A percentile compares a stretch with the other conserved stretches of the same genome.
phyloP scores from a whole-genome alignment of 35 echinoderm and acorn worm genomes.

The Stichopus chloronotus region DNA sequence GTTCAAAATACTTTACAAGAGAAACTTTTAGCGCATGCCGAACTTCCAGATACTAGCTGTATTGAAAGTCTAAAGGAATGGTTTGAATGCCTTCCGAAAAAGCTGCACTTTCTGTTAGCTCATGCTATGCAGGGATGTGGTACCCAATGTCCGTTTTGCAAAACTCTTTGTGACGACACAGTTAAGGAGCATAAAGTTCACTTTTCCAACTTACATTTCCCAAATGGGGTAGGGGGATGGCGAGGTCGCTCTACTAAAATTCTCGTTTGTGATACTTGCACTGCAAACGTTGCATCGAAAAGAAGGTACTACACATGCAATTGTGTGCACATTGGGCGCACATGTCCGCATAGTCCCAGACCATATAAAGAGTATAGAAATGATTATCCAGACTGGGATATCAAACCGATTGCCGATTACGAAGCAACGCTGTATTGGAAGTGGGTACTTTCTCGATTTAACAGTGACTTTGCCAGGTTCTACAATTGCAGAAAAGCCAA shows the following conservation, averaged over 20 bases:
- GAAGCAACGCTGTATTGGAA: slow-evolving; percentile 47
- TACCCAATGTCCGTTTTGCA: slow-evolving; percentile 63
- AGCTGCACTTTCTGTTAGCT: slow-evolving; percentile 18
- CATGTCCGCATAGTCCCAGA: neutral
- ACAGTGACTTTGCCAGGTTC: slow-evolving; percentile 19
- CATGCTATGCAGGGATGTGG: slow-evolving; percentile 14
- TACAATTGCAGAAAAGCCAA: neutral
- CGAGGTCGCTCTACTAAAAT: neutral
- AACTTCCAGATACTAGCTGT: slow-evolving; percentile 11
- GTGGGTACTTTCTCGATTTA: slow-evolving; percentile 32
- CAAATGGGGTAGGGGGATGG: slow-evolving; percentile 15
- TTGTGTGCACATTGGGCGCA: neutral
- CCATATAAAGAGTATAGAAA: neutral
- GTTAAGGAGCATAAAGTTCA: slow-evolving; percentile 40
- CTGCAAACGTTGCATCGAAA: slow-evolving; percentile 24
- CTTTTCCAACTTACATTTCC: slow-evolving; percentile 42
- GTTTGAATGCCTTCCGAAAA: slow-evolving; percentile 35
- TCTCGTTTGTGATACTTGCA: slow-evolving; percentile 1
- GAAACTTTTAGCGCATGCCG: neutral
- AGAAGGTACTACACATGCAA: neutral
- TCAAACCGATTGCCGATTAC: slow-evolving; percentile 37
- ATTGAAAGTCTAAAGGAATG: slow-evolving; percentile 2
- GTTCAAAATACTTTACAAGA: neutral
- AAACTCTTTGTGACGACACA: slow-evolving; percentile 44
- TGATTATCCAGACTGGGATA: slow-evolving; percentile 44